Conservation (phyloP, 2,113 vertebrate species). For the Myotis brandtii region DNA sequence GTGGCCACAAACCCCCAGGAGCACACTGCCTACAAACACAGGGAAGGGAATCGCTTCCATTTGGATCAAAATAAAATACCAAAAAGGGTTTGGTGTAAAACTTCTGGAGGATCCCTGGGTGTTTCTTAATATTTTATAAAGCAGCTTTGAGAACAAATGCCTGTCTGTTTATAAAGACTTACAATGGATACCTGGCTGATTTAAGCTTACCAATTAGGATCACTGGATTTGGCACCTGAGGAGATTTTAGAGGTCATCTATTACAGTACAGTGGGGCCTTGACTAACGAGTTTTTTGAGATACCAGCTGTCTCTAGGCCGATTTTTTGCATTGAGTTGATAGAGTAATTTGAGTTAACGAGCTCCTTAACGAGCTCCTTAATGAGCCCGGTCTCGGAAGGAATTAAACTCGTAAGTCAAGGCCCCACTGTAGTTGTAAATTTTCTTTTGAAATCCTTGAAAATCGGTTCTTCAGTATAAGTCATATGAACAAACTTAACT, state of each 20-base stretch:
- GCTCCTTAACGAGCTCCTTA: too few species aligned
- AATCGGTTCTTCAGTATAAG: background rate
- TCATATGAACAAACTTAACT: background rate
- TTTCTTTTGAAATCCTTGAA: background rate
- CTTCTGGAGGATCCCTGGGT: background rate
- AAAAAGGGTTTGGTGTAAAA: background rate
- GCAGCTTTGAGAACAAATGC: slow-evolving; percentile 12
- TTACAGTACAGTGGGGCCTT: background rate
- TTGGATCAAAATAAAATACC: background rate
- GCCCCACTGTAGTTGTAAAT: background rate
- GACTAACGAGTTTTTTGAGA: too few species aligned
- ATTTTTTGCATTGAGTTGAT: too few species aligned
- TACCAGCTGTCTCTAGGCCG: too few species aligned
- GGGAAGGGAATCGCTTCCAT: background rate
- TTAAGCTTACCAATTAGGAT: background rate
- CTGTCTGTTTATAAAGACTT: background rate
- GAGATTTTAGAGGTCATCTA: slow-evolving; percentile 35
- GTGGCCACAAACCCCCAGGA: background rate
- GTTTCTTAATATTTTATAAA: background rate
- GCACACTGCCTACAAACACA: background rate
- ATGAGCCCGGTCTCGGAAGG: too few species aligned
- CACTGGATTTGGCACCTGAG: background rate
- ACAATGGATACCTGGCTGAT: background rate
- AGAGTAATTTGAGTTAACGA: too few species aligned
- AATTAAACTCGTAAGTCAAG: too few species aligned